These are phyloP conservation scores for Paramormyrops hopkinsi DNA, from an alignment of 2,797 vertebrate species.

Conservation along the genomic window DNA sequence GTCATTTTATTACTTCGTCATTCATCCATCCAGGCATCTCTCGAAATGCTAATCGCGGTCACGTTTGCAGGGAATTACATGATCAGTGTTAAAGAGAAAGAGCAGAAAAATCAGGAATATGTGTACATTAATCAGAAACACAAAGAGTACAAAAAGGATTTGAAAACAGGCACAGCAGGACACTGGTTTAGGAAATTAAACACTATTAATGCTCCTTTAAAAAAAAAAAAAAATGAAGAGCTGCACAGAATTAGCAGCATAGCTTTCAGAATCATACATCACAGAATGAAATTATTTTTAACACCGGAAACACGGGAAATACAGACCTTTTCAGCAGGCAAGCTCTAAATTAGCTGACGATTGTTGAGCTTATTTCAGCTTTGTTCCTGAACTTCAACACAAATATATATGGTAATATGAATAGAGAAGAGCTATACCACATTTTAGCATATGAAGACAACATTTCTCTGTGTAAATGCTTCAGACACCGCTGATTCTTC, in stretches of 20 bases:
- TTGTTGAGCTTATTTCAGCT: neutral
- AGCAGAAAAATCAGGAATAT: neutral
- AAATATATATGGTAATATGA: conserved; percentile 5
- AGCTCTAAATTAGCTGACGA: neutral
- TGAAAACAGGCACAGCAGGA: conserved; percentile 1
- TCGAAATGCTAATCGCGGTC: neutral
- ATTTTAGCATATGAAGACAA: neutral
- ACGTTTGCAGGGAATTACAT: neutral
- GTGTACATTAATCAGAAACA: neutral
- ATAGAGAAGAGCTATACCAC: neutral
- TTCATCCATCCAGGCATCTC: neutral
- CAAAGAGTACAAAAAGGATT: neutral
- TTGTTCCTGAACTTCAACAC: neutral
- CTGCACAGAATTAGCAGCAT: neutral
- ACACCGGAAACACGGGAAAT: neutral
- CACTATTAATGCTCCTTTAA: neutral
- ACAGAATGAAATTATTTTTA: conserved; percentile 3
- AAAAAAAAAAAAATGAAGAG: neutral
- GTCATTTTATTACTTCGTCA: neutral
- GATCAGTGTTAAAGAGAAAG: neutral
- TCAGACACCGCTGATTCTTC: neutral
- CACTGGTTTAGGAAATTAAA: neutral
- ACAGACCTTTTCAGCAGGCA: neutral
- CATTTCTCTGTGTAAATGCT: neutral
- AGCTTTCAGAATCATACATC: neutral